These are phyloP conservation scores for Mus spicilegus DNA, from an alignment of 2,113 vertebrate species.

Conservation along the genomic window DNA sequence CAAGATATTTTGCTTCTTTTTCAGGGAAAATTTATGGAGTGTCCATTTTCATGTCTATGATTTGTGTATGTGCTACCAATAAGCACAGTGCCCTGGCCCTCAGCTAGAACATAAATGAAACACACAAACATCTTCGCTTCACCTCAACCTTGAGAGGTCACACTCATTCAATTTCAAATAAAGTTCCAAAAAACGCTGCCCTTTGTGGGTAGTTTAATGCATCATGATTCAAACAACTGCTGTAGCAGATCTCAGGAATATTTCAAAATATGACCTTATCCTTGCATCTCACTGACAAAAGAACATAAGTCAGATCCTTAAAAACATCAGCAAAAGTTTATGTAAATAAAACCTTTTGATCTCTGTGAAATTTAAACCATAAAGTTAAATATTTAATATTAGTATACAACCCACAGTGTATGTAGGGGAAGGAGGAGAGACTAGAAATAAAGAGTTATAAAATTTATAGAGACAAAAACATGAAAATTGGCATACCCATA, in stretches of 20 bases:
- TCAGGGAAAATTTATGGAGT: conserved; percentile 51
- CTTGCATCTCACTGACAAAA: conserved; percentile 54
- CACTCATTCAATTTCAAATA: conserved; percentile 44
- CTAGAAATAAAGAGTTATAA: neutral
- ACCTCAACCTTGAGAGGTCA: conserved; percentile 52
- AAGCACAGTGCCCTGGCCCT: neutral
- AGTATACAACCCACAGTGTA: neutral
- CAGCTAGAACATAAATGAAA: conserved; percentile 56
- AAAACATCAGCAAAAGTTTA: conserved; percentile 58
- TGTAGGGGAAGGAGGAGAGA: neutral
- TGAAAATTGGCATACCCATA: neutral
- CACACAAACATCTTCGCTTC: conserved; percentile 42
- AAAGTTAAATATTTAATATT: neutral
- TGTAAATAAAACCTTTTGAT: conserved; percentile 67
- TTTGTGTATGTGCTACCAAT: conserved; percentile 31
- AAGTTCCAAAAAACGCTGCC: conserved; percentile 55
- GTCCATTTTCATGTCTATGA: conserved; percentile 3
- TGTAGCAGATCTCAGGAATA: conserved; percentile 61
- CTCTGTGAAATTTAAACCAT: conserved; percentile 37
- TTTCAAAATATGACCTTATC: conserved; percentile 62
- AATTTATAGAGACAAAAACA: neutral
- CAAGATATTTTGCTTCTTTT: conserved; percentile 6
- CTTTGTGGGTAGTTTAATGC: conserved; percentile 56
- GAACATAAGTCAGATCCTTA: conserved; percentile 30
- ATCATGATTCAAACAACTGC: conserved; percentile 51